Percentiles rank a stretch among this genome's conserved stretches.
Conservation (phyloP, 2,797 vertebrate species). For the Myioborus melanocephalus region DNA sequence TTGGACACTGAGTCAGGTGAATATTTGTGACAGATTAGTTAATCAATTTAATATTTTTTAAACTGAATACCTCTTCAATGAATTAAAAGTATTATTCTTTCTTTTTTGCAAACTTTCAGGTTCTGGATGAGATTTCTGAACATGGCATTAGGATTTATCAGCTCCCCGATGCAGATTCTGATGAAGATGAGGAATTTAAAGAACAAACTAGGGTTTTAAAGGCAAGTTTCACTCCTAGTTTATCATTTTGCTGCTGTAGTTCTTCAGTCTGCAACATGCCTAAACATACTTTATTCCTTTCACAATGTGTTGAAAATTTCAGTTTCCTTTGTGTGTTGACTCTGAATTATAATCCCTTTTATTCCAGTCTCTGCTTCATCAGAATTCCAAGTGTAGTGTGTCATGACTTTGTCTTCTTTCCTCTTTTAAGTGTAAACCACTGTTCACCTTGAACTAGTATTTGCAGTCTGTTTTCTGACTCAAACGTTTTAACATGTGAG, state of each 20-base stretch:
- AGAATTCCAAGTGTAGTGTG: not conserved
- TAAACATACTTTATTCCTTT: not conserved
- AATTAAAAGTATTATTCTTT: not conserved
- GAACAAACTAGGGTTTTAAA: conserved; percentile 88
- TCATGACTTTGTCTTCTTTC: not conserved
- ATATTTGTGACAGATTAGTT: not conserved
- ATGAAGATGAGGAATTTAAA: conserved; percentile 91
- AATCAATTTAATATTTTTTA: not conserved
- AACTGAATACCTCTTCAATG: not conserved
- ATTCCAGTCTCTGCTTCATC: not conserved
- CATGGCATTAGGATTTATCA: conserved; percentile 92
- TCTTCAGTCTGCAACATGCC: not conserved
- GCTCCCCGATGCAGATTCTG: conserved; percentile 91
- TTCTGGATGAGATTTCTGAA: conserved; percentile 91
- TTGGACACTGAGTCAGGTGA: not conserved
- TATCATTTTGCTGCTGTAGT: not conserved
- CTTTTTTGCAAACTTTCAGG: conserved; percentile 62
- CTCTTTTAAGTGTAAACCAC: not conserved
- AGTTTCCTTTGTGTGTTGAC: not conserved
- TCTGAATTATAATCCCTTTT: not conserved
- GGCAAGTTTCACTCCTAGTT: conserved; percentile 62
- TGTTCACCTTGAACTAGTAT: not conserved
- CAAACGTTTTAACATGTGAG: not conserved
- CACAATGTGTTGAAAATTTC: not conserved
- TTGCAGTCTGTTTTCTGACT: not conserved